phyloP scores from a whole-genome alignment of 2,113 vertebrate species.

The Nibea coibor region DNA sequence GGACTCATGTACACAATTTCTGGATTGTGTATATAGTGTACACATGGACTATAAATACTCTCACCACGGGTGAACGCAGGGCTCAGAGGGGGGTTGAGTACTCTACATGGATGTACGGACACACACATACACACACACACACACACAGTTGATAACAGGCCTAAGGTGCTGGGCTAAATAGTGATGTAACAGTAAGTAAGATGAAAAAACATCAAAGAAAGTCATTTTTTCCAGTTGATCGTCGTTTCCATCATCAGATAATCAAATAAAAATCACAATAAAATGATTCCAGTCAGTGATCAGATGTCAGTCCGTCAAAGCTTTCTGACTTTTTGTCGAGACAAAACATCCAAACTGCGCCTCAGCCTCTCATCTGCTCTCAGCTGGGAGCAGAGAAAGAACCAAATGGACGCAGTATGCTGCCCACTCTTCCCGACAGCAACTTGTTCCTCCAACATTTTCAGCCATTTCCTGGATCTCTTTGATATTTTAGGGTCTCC shows the following conservation, averaged over 20 bases:
- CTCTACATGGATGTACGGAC: constrained; percentile 12
- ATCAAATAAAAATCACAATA: background rate
- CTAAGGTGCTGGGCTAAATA: background rate
- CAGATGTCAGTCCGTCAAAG: background rate
- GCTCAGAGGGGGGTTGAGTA: constrained; percentile 24
- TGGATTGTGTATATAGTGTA: background rate
- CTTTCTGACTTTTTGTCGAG: background rate
- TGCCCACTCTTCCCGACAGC: constrained; percentile 45
- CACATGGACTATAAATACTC: constrained; percentile 13
- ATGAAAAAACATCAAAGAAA: background rate
- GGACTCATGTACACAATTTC: constrained; percentile 15
- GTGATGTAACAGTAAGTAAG: background rate
- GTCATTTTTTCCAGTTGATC: background rate
- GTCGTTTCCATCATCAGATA: background rate
- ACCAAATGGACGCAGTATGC: constrained; percentile 62
- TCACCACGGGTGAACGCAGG: background rate
- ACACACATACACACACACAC: background rate
- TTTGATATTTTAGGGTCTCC: constrained; percentile 75
- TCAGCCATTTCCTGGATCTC: constrained; percentile 66
- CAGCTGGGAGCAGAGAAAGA: constrained; percentile 55
- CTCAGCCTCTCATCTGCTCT: constrained; percentile 24
- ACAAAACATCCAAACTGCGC: background rate
- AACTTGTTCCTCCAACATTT: constrained; percentile 59
- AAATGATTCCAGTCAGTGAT: background rate
- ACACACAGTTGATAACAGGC: constrained; percentile 2